A percentile compares a stretch with the other conserved stretches of the same genome.
Evolutionary conservation across 1,140 invertebrate genomes (phyloP).

Genomic region (Mylabris phalerata): DNA sequence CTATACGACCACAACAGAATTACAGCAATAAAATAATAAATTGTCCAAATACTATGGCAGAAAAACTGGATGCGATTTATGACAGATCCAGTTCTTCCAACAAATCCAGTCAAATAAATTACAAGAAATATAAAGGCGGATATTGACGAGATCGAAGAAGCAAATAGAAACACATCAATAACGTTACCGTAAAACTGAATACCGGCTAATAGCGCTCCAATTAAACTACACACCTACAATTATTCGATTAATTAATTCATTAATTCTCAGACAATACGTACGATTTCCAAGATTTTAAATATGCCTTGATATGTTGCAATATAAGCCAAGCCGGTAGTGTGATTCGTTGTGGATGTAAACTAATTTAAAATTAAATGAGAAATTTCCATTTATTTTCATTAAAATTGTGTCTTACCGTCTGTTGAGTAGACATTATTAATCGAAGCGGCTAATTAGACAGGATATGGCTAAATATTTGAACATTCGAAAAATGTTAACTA

Average conservation of each 20-base stretch:
- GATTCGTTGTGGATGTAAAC: neutral
- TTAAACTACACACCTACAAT: constrained; percentile 3
- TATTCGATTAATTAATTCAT: neutral
- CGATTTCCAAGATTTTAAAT: constrained; percentile 8
- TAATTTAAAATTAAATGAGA: neutral
- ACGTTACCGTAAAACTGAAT: neutral
- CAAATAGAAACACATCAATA: neutral
- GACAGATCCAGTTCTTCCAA: neutral
- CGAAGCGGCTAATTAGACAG: neutral
- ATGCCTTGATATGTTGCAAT: constrained; percentile 3
- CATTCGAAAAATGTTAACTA: neutral
- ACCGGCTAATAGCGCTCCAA: constrained; percentile 7
- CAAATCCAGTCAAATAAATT: neutral
- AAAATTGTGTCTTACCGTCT: neutral
- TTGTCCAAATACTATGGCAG: neutral
- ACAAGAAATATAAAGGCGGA: constrained; percentile 2
- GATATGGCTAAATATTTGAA: neutral
- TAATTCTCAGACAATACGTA: neutral
- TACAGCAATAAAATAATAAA: constrained; percentile 8
- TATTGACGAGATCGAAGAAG: constrained; percentile 1
- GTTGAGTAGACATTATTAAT: neutral
- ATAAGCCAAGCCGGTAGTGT: constrained; percentile 4
- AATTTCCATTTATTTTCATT: neutral
- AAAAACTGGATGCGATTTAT: constrained; percentile 8
- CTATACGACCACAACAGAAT: neutral